Evolutionary conservation across 2,888 invertebrate genomes (phyloP).

Genomic region (Meiosimyza platycephala): DNA sequence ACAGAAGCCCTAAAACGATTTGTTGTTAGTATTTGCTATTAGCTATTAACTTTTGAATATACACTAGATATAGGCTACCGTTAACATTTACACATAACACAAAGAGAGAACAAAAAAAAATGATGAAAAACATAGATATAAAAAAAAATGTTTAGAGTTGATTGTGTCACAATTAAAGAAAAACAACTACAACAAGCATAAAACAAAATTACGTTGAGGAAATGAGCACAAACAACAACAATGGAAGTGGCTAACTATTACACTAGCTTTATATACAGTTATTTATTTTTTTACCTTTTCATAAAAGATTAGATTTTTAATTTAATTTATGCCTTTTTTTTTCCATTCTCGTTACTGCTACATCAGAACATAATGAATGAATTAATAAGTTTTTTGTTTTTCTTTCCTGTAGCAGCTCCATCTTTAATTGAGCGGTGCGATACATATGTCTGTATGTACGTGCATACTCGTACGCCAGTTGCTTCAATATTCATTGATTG

Average conservation of each 20-base stretch:
- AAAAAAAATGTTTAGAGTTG: neutral
- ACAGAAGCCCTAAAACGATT: conserved; percentile 9
- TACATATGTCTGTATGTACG: too few species aligned
- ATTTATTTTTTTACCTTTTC: conserved; percentile 4
- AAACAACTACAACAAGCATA: neutral
- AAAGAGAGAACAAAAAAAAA: too few species aligned
- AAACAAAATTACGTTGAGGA: conserved; percentile 31
- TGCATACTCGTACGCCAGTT: too few species aligned
- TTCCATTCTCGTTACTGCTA: neutral
- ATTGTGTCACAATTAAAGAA: conserved; percentile 14
- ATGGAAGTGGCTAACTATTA: conserved; percentile 41
- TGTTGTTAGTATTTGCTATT: neutral
- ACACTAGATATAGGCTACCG: neutral
- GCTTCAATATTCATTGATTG: too few species aligned
- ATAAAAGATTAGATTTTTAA: conserved; percentile 20
- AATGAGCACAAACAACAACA: conserved; percentile 39
- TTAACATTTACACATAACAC: neutral
- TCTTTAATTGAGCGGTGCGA: too few species aligned
- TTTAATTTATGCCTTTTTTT: conserved; percentile 20
- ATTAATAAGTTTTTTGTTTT: conserved; percentile 11
- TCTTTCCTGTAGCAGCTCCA: neutral
- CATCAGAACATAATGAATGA: conserved; percentile 21
- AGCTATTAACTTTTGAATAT: neutral
- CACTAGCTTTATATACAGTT: conserved; percentile 37
- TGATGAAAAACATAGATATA: too few species aligned